Evolutionary conservation across 2,113 vertebrate genomes (phyloP).

Genomic region (Mormoops blainvillei): DNA sequence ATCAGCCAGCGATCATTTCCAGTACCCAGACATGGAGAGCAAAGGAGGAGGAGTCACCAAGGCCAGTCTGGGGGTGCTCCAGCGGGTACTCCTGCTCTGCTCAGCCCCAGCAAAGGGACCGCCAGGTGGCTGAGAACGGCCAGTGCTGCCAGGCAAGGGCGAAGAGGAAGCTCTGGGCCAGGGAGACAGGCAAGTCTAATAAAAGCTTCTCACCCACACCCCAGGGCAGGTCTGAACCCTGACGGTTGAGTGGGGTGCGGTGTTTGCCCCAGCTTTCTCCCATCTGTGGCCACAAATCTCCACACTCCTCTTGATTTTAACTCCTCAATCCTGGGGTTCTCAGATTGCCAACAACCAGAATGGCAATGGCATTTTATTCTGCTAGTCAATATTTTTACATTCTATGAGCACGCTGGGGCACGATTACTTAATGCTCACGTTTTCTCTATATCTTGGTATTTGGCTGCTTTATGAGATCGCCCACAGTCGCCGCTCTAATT

Average conservation of each 20-base stretch:
- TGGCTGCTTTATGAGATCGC: slow-evolving; percentile 45
- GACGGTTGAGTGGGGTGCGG: no score
- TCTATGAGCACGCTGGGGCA: neutral
- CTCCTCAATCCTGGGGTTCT: neutral
- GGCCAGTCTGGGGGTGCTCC: neutral
- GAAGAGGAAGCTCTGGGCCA: neutral
- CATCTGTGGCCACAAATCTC: slow-evolving; percentile 32
- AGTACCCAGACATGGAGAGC: slow-evolving; percentile 42
- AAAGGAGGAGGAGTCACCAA: slow-evolving; percentile 32
- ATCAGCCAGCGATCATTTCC: slow-evolving; percentile 30
- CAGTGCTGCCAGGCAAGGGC: neutral
- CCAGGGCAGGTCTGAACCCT: neutral
- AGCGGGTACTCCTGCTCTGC: neutral
- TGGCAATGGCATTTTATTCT: neutral
- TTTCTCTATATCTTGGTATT: slow-evolving; percentile 20
- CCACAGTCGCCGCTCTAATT: slow-evolving; percentile 52
- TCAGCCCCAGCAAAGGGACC: neutral
- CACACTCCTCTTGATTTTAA: neutral
- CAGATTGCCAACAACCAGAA: neutral
- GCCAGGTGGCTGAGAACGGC: neutral
- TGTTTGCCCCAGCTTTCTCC: neutral
- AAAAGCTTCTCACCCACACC: neutral
- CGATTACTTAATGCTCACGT: neutral
- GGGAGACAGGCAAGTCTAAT: neutral
- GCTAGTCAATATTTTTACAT: slow-evolving; percentile 15